Evolutionary conservation across 2,888 invertebrate species (phyloP), one percentile per base, ranked within the genome.

Genomic region (Himalopsyche kuldschensis): DNA sequence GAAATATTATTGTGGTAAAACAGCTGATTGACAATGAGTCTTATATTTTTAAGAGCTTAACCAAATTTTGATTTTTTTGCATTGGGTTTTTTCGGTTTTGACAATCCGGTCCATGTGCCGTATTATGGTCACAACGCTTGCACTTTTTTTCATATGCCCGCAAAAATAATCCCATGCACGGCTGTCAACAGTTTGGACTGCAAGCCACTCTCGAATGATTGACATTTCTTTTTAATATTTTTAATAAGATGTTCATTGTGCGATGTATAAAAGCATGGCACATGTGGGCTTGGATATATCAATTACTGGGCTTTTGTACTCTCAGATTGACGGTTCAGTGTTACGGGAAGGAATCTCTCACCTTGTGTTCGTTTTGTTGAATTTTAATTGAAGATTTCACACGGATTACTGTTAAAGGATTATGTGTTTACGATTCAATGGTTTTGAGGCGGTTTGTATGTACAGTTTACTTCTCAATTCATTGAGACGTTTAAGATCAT

Each of bases 181-280:
- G 75, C 83, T 83, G 83, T 76, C 82, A 69, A 79, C 79, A 69
- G 78, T 78, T 35, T 78, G 78, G 75, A 75, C 75, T 78, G 46
- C 46, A 35, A 35, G 41, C 46, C 41, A 78, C 78, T 78, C 41
- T 46, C 76, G 48, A 31, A 78, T 85, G 85, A 85, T 85, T 85
- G 85, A 85, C 85, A 81, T 83, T 83, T 84, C 85, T 84, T 85
- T 85, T 85, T 80, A 81, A 83, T 77, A 81, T 81, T 81, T 55
- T 84, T 85, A 85, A 85, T 84, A 84, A 83, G 84, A 85, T 84
- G 78, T 83, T 78, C 85, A 83, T 85, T 84, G 85, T 84, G 78
- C 24, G 24, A 79, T 75, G 78, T 30, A 41, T 84, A 75, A 82
- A 82, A 76, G 80, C 41, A 47, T 55, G 47, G 77, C 82, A 79